These are phyloP conservation scores for Benitochromis conjunctus DNA, from an alignment of 2,113 vertebrate genomes.

Conservation along the genomic window DNA sequence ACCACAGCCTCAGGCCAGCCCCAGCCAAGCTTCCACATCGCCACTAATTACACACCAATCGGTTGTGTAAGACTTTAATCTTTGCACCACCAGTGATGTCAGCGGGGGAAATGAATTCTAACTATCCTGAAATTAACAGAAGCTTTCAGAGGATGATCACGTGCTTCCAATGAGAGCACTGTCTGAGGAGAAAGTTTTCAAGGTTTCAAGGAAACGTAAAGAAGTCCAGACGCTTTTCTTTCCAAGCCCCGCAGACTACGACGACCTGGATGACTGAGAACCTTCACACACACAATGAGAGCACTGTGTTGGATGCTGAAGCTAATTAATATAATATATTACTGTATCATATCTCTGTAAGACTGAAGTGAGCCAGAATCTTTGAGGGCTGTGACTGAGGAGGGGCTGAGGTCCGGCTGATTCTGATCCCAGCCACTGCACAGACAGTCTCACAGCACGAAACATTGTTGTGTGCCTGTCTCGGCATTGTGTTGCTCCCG, in stretches of 20 bases:
- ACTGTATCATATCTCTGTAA: not conserved
- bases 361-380: no score
- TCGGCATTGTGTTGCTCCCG: not conserved
- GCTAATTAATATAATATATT: not conserved
- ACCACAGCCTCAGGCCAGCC: not conserved
- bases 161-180: not conserved
- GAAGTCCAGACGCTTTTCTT: no score
- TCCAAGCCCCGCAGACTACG: no score
- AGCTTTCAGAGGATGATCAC: not conserved
- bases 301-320: not conserved
- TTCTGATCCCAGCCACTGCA: no score
- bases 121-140: not conserved
- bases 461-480: no score
- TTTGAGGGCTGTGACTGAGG: no score
- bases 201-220: no score
- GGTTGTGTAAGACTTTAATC: not conserved
- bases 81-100: not conserved
- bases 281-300: not conserved
- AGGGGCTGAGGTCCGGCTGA: no score
- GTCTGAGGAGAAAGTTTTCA: no score
- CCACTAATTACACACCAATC: not conserved
- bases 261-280: no score
- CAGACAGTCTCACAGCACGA: no score
- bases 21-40: not conserved
- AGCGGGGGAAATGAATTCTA: not conserved